Base-by-base conservation (phyloP, 2,888 invertebrate genomes). In the Drosophila ezoana region DNA sequence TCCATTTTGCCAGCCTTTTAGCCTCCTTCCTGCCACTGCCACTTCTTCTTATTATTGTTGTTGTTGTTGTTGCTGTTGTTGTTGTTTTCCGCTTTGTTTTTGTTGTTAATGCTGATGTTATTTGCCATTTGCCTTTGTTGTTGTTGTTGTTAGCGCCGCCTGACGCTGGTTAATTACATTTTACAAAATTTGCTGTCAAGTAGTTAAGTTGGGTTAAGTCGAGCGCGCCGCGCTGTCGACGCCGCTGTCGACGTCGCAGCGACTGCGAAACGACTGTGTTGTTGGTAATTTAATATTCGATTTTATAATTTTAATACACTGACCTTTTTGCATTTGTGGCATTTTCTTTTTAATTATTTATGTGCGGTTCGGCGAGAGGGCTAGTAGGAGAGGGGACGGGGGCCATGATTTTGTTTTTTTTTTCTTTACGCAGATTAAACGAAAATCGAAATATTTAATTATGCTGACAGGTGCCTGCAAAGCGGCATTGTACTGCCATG, bases 131-230 rank as follows among this genome's bases (percentile, higher is more conserved):
- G 40, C 38, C 51, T 62, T 52, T 65, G 63, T 43, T 43, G 47
- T 23, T 49, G 57, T 51, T 72, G 72, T 52, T 72, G 60, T 62
- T 57, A 49, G 66, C 81, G 57, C 59, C 64, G 80, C 76, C 86
- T 76, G 78, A 71, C 78, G 90, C 81, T 90, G 90, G 90, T 91
- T 91, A 90, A 91, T 91, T 90, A 90, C 90, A 91, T 90, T 91
- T 90, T 90, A 83, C 83, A 89, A 90, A 87, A 87, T 89, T 89
- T 90, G 87, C 91, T 89, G 90, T 91, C 90, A 90, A 89, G 90
- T 81, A 91, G 89, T 89, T 90, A 87, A 89, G 81, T 86, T 83
- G 84, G 86, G 87, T 88, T 89, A 89, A 88, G 89, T 87, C 89
- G 81, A 89, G 89, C 84, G 70, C 75, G 63, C 41, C 14, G 41